Base-by-base conservation (phyloP, 1,140 invertebrate genomes). In the Drosophila nigromelanica region DNA sequence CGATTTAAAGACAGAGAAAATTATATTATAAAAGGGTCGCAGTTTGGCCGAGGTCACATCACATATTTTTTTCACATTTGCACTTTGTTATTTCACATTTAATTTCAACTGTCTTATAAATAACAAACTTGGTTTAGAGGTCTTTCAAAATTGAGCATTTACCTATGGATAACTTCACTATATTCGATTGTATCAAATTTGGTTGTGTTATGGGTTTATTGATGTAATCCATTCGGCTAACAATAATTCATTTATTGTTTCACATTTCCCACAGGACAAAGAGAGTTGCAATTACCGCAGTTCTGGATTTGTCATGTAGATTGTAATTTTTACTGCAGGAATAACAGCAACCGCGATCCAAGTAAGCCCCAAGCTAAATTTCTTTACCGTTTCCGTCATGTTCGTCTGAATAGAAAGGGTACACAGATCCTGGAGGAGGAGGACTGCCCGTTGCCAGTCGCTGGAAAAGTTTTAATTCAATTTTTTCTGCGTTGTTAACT, bases 191-290 rank as follows among this genome's bases (percentile, higher is more conserved):
- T 72, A 76, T 76, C 50, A 68, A 76, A 68, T 78, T 67, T 37
- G 30, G 14, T 8, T 63, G 39, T n/a, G 39, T 76, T 78, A 63
- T 76, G 50, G 7, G 54, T 73, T 68, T 76, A 89, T 80, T 89
- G 83, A 89, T 80, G 63, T 61, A 89, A 89, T 87, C 72, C 58
- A 73, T 70, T 73, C 51, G 78, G 73, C 71, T 78, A 74, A 87
- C 81, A 90, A 80, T 91, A 91, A 87, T 91, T 91, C 89, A 91
- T 91, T 91, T 91, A 91, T 91, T 91, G 89, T 91, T 91, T 91
- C 89, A 91, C 80, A 91, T 91, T 91, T 91, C 89, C 89, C 89
- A 60, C 43, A 90, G 89, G 81, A 91, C 71, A 43, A 33, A 64
- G 68, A 68, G 78, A 78, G 77, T 86, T 90, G 86, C 89, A 91